These are phyloP conservation scores for Cyphomyrus discorhynchus DNA, from an alignment of 2,113 vertebrate genomes.

Conservation along the genomic window DNA sequence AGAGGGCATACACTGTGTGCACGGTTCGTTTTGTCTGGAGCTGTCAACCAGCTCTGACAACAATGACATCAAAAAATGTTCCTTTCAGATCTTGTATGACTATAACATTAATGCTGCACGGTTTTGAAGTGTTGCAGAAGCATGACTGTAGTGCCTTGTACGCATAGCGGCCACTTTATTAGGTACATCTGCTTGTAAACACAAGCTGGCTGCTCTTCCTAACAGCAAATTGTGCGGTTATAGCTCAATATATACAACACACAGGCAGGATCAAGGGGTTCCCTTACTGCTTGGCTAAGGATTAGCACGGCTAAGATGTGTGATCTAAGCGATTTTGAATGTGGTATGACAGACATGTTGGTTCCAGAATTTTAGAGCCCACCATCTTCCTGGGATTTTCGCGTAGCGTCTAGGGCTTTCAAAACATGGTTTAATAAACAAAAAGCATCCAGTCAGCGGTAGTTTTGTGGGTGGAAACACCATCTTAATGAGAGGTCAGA, in stretches of 20 bases:
- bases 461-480: not conserved
- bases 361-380: not conserved
- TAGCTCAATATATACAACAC: not conserved
- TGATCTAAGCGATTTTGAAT: not conserved
- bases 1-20: not conserved
- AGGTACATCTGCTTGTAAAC: not conserved
- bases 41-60: not conserved
- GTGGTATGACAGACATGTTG: not conserved
- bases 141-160: not conserved
- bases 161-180: not conserved
- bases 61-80: not conserved
- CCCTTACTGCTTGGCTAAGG: not conserved
- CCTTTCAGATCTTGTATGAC: not conserved
- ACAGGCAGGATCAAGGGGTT: not conserved
- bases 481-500: not conserved
- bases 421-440: not conserved
- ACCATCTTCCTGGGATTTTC: not conserved
- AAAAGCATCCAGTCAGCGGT: not conserved
- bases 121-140: not conserved
- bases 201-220: not conserved
- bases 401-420: not conserved
- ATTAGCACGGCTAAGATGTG: not conserved
- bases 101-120: not conserved
- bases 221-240: not conserved
- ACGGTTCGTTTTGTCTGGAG: not conserved